These are phyloP conservation scores for Anisognathus igniventris DNA, from an alignment of 2,797 vertebrate genomes.

Conservation along the genomic window DNA sequence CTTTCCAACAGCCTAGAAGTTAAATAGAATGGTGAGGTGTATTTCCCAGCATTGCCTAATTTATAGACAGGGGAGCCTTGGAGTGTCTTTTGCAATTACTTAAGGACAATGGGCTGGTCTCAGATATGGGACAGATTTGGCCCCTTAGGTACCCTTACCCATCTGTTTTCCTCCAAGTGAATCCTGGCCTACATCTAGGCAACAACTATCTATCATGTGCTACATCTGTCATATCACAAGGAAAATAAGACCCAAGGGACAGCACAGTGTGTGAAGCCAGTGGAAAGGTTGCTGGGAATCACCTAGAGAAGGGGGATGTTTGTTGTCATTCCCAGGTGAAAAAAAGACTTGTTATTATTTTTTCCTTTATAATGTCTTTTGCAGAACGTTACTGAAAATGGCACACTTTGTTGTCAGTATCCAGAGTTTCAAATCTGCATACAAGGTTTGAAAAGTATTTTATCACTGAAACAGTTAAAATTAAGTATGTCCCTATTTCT, in stretches of 20 bases:
- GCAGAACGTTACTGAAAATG: not conserved
- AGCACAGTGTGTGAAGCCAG: not conserved
- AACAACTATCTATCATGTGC: not conserved
- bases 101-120: not conserved
- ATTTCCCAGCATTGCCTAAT: not conserved
- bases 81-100: not conserved
- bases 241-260: not conserved
- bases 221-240: not conserved
- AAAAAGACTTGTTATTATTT: not conserved
- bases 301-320: not conserved
- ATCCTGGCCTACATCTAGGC: not conserved
- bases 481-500: not conserved
- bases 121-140: not conserved
- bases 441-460: not conserved
- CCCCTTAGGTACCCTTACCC: not conserved
- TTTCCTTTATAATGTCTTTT: not conserved
- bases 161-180: not conserved
- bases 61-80: not conserved
- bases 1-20: not conserved
- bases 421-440: not conserved
- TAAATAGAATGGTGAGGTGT: not conserved
- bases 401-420: not conserved
- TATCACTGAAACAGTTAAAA: not conserved
- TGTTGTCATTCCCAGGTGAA: not conserved
- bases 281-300: not conserved